Evolutionary conservation across 2,888 invertebrate species (phyloP).

Genomic region (Microplitis deprimator): DNA sequence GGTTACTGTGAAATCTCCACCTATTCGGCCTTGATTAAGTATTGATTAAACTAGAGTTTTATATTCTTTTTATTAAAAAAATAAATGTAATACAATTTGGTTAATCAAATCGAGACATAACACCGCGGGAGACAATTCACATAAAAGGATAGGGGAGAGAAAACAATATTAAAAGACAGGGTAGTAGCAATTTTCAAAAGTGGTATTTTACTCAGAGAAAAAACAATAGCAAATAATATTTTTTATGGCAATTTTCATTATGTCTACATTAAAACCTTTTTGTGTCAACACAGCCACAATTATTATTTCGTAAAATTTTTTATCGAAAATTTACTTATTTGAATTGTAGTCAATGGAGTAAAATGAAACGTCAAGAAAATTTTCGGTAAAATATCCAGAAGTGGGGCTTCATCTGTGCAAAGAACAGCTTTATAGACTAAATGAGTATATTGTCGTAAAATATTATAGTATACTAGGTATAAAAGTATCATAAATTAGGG

Average conservation of each 20-base stretch:
- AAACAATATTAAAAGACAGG: neutral
- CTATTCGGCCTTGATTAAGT: too few relatives aligned
- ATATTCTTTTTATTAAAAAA: neutral
- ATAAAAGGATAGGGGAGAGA: neutral
- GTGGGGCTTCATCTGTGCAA: too few relatives aligned
- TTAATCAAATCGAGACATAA: neutral
- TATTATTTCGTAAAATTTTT: too few relatives aligned
- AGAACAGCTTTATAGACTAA: neutral
- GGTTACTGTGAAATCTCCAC: neutral
- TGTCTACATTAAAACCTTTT: too few relatives aligned
- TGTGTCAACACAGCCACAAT: too few relatives aligned
- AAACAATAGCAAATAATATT: neutral
- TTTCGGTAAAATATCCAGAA: too few relatives aligned
- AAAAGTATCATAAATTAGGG: neutral
- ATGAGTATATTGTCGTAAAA: neutral
- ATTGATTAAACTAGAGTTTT: too few relatives aligned
- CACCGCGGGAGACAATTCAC: neutral
- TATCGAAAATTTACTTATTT: too few relatives aligned
- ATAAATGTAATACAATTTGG: neutral
- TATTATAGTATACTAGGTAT: neutral
- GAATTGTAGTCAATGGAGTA: too few relatives aligned
- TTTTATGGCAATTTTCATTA: neutral
- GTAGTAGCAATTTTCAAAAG: neutral
- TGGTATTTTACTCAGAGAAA: neutral
- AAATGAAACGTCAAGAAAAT: too few relatives aligned